Base-by-base conservation (phyloP, 2,888 invertebrate genomes). In the Pasiphila rectangulata region DNA sequence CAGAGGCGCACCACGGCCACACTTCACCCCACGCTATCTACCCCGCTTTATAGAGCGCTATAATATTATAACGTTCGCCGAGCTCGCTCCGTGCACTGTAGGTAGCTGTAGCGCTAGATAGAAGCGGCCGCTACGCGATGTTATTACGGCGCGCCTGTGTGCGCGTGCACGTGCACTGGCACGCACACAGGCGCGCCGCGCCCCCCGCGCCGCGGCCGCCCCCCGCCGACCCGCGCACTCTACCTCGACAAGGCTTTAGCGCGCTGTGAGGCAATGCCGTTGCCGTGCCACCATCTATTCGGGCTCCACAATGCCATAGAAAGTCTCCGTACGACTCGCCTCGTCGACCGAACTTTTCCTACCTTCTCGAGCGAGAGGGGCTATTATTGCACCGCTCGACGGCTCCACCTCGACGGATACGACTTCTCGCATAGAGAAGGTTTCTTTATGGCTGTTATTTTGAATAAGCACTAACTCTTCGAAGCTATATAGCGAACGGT, bases 271-370 rank as follows among this genome's bases (percentile, higher is more conserved):
- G 87, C 86, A 87, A 87, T 80, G 83, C 80, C 83, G 79, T 74
- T 80, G 82, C 81, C 78, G 79, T 69, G 76, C 82, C 83, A 81
- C 79, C 84, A 79, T 80, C 83, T 81, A 84, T 80, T 85, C 78
- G 75, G 72, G 76, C 80, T 79, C 80, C 75, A 84, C 87, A 88
- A 87, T 88, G 87, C 85, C 87, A 85, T 87, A 87, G 87, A 88
- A 88, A 88, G 87, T 87, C 76, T 72, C 73, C 78, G 79, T 75
- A 79, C 75, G 80, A 78, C 79, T 83, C 83, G 81, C 79, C 79
- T 79, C 80, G 77, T 65, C 79, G 78, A 73, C 72, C 73, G 72
- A 84, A 86, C 84, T 84, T 86, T 85, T 86, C 83, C 85, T 85
- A 81, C 83, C 80, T 75, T 73, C 69, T 70, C 72, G 65, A 70